Conservation (phyloP, 1,140 invertebrate genomes). For the Zaprionus camerounensis region DNA sequence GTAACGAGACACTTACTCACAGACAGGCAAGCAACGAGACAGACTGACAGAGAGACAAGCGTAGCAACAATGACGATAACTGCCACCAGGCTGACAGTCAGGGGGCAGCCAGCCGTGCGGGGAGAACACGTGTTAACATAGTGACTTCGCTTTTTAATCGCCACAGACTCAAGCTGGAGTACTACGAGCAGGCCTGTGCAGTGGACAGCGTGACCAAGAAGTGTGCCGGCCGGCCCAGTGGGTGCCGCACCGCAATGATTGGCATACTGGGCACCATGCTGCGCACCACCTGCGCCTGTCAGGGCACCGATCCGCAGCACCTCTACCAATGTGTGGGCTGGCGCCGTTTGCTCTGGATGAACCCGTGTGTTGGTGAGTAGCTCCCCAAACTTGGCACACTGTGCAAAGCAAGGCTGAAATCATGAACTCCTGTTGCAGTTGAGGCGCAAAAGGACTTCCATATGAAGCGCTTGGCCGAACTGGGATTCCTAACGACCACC, state of each 20-base stretch:
- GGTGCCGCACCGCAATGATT: constrained; percentile 92
- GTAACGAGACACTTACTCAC: constrained; percentile 63
- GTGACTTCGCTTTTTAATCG: constrained; percentile 24
- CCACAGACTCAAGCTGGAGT: constrained; percentile 90
- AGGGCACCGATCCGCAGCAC: constrained; percentile 92
- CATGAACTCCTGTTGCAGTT: constrained; percentile 86
- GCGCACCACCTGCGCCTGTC: constrained; percentile 92
- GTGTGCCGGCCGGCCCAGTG: constrained; percentile 92
- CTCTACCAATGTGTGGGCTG: constrained; percentile 94
- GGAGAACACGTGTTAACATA: constrained; percentile 44
- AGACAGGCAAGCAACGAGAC: constrained; percentile 15
- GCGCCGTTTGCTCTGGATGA: constrained; percentile 95
- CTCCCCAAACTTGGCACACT: neutral
- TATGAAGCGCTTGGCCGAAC: constrained; percentile 86
- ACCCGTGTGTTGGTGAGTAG: constrained; percentile 94
- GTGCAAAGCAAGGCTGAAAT: neutral
- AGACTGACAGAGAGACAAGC: constrained; percentile 14
- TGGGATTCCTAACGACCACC: constrained; percentile 85
- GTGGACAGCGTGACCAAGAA: constrained; percentile 94
- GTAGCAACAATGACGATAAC: constrained; percentile 31
- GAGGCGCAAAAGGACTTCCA: constrained; percentile 95
- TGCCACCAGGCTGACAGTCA: constrained; percentile 39
- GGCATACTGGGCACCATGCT: constrained; percentile 94
- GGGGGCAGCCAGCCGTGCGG: too few relatives aligned
- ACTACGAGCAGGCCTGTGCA: constrained; percentile 95